phyloP scores from a whole-genome alignment of 2,888 invertebrate genomes.

The Amiota communis region DNA sequence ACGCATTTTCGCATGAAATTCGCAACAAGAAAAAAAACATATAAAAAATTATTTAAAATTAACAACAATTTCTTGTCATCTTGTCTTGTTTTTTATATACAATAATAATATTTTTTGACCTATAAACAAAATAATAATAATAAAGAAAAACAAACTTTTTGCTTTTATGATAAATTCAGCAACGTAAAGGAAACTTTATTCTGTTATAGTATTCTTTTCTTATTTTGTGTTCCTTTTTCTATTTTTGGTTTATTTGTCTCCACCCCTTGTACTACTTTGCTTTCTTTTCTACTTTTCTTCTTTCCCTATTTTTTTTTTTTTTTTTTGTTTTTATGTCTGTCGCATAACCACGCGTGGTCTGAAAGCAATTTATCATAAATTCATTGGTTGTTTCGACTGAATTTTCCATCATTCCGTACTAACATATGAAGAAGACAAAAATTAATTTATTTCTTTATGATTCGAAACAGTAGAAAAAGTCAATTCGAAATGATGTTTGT shows the following conservation, averaged over 20 bases:
- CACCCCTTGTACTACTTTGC: too few relatives aligned
- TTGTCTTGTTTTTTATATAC: constrained; percentile 17
- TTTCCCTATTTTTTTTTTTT: background rate
- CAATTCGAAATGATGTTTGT: background rate
- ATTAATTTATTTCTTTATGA: background rate
- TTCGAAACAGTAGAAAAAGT: constrained; percentile 11
- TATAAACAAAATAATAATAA: constrained; percentile 43
- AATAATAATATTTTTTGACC: constrained; percentile 32
- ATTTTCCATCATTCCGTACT: too few relatives aligned
- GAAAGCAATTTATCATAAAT: too few relatives aligned
- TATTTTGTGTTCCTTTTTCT: constrained; percentile 14
- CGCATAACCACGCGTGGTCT: too few relatives aligned
- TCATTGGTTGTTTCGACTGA: background rate
- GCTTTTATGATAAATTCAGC: background rate
- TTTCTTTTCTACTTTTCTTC: constrained; percentile 4
- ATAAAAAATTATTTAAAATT: background rate
- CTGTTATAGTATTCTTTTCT: constrained; percentile 46
- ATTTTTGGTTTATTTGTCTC: background rate
- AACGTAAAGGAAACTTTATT: background rate
- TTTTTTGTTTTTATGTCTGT: background rate
- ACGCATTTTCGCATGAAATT: background rate
- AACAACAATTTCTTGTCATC: background rate
- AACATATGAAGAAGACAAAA: too few relatives aligned
- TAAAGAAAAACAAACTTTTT: constrained; percentile 33
- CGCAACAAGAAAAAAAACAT: background rate